phyloP scores from a whole-genome alignment of 2,113 vertebrate genomes.

The Anguilla japonica region DNA sequence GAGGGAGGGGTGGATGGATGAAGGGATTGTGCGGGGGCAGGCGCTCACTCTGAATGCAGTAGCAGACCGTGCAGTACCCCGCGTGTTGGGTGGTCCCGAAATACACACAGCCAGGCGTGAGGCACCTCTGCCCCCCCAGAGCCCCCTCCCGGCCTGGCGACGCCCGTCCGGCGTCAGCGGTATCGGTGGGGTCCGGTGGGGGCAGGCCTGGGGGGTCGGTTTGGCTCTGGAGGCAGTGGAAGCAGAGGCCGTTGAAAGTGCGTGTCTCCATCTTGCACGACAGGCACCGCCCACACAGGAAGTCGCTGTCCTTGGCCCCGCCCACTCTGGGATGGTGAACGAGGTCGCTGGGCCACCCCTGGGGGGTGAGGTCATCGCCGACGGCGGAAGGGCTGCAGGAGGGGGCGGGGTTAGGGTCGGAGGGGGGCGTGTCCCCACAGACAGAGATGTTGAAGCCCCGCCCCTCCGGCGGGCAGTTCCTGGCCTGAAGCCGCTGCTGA shows the following conservation, averaged over 20 bases:
- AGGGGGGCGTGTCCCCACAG: background rate
- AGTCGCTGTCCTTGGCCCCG: background rate
- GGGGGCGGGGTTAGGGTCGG: conserved; percentile 10
- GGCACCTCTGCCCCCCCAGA: background rate
- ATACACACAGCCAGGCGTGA: conserved; percentile 20
- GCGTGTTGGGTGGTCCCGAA: conserved; percentile 25
- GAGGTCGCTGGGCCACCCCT: background rate
- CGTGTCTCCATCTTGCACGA: conserved; percentile 25
- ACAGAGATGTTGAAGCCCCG: background rate
- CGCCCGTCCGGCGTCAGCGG: background rate
- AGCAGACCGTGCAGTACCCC: conserved; percentile 27
- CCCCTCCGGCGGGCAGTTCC: background rate
- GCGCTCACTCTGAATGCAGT: conserved; percentile 11
- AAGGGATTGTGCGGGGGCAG: background rate
- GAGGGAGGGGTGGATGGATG: too few species aligned
- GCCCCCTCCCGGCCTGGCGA: background rate
- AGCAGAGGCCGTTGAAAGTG: conserved; percentile 30
- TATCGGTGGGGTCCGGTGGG: too few species aligned
- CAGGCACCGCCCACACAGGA: conserved; percentile 25
- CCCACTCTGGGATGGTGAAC: too few species aligned
- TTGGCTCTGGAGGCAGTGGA: conserved; percentile 21
- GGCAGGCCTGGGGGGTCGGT: too few species aligned
- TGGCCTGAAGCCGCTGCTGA: too few species aligned
- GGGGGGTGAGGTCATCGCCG: background rate
- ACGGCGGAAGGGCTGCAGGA: background rate